Conservation (phyloP, 1,140 invertebrate genomes). For the Sinonovacula constricta region DNA sequence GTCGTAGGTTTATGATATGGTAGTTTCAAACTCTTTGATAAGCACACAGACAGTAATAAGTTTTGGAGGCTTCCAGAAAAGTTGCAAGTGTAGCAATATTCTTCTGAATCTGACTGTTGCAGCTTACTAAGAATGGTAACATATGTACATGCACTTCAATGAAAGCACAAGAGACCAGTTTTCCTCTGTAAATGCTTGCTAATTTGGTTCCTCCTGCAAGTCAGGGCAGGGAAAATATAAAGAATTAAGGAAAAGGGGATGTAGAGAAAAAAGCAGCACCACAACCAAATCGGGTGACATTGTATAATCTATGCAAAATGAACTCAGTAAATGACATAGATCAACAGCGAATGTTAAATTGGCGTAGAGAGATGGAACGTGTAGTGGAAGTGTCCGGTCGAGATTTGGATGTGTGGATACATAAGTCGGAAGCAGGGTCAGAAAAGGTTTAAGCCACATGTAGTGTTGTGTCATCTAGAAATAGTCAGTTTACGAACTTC, state of each 20-base stretch:
- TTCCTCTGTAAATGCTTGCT: constrained; percentile 14
- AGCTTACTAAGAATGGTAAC: constrained; percentile 9
- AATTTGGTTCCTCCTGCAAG: constrained; percentile 25
- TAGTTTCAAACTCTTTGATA: constrained; percentile 16
- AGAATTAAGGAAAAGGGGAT: not conserved
- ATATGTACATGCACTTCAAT: constrained; percentile 55
- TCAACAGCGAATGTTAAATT: constrained; percentile 84
- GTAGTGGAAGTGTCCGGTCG: constrained; percentile 81
- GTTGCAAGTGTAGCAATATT: constrained; percentile 46
- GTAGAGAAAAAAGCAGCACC: not conserved
- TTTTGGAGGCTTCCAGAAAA: constrained; percentile 68
- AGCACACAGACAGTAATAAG: constrained; percentile 55
- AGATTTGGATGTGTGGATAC: constrained; percentile 43
- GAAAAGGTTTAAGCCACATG: not conserved
- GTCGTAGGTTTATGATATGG: too few species aligned
- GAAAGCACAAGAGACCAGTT: not conserved
- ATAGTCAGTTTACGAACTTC: not conserved
- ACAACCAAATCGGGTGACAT: constrained; percentile 22
- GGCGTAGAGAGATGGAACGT: constrained; percentile 87
- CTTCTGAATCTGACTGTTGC: constrained; percentile 34
- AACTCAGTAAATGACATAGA: constrained; percentile 84
- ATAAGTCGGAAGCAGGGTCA: constrained; percentile 24
- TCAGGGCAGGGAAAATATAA: not conserved
- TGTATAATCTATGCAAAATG: constrained; percentile 61
- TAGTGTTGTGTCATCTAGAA: not conserved